Percentiles rank a stretch among this genome's conserved stretches.
Conservation (phyloP, 2,113 vertebrate genomes). For the Trachemys scripta region DNA sequence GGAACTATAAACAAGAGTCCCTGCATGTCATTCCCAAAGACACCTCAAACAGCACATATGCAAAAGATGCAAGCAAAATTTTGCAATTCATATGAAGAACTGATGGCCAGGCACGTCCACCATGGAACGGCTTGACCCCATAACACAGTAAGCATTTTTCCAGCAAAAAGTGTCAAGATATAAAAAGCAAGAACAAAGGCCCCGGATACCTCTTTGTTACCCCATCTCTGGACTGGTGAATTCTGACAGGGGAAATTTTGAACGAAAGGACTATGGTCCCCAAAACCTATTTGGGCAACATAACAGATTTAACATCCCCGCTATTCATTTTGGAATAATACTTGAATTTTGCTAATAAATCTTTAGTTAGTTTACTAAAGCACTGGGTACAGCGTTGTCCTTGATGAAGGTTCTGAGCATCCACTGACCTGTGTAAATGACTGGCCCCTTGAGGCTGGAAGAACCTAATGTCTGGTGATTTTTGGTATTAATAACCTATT, state of each 20-base stretch:
- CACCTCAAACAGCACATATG: not conserved
- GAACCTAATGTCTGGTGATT: too few species aligned
- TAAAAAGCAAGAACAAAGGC: not conserved
- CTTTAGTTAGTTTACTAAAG: not conserved
- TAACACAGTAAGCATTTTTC: not conserved
- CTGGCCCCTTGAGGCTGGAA: too few species aligned
- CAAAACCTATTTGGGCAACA: not conserved
- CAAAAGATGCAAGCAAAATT: not conserved
- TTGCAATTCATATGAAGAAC: not conserved
- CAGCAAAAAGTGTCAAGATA: not conserved
- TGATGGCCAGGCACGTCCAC: not conserved
- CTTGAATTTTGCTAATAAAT: not conserved
- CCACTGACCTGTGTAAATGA: too few species aligned
- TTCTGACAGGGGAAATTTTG: not conserved
- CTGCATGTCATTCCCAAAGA: not conserved
- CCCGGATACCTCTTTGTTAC: not conserved
- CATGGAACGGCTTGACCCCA: not conserved
- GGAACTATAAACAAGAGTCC: not conserved
- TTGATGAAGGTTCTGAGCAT: too few species aligned
- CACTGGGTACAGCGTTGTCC: too few species aligned
- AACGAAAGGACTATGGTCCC: not conserved
- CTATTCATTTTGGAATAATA: not conserved
- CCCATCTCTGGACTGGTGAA: not conserved
- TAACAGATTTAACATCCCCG: not conserved
- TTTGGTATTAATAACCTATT: too few species aligned